phyloP scores from a whole-genome alignment of 2,797 vertebrate genomes.

The Microcaecilia unicolor region DNA sequence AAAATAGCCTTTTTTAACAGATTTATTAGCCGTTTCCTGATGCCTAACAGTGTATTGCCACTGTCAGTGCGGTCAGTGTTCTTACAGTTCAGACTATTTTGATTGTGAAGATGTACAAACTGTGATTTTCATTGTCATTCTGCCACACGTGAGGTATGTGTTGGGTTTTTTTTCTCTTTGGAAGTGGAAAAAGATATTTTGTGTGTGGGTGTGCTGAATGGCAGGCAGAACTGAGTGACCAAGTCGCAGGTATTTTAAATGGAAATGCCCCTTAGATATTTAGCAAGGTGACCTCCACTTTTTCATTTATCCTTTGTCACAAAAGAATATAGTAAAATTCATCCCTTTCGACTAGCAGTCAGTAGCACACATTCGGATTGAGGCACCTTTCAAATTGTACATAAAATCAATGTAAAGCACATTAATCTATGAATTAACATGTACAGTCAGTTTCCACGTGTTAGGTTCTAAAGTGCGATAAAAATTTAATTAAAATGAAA shows the following conservation, averaged over 20 bases:
- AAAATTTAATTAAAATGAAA: no score
- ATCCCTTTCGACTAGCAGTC: no score
- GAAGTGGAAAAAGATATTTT: slow-evolving; percentile 31
- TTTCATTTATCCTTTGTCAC: slow-evolving; percentile 40
- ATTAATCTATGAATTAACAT: slow-evolving; percentile 19
- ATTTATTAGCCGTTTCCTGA: slow-evolving; percentile 32
- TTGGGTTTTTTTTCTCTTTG: slow-evolving; percentile 44
- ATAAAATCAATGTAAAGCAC: no score
- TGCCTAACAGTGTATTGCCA: slow-evolving; percentile 23
- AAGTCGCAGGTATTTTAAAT: slow-evolving; percentile 48
- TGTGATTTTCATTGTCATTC: slow-evolving; percentile 51
- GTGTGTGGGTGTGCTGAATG: slow-evolving; percentile 48
- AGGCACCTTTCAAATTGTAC: no score
- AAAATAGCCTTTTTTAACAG: slow-evolving; percentile 46
- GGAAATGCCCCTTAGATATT: slow-evolving; percentile 32
- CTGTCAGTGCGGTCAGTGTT: slow-evolving; percentile 34
- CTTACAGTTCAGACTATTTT: slow-evolving; percentile 50
- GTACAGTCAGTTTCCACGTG: no score
- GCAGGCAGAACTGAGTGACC: slow-evolving; percentile 44
- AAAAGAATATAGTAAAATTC: slow-evolving; percentile 34
- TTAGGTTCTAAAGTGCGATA: no score
- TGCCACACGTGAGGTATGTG: slow-evolving; percentile 42
- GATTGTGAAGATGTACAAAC: slow-evolving; percentile 49
- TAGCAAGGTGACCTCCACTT: slow-evolving; percentile 33
- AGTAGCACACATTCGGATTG: no score